Evolutionary conservation across 2,888 invertebrate genomes (phyloP), one percentile per base, ranked within the genome.

Genomic region (Mimas tiliae): DNA sequence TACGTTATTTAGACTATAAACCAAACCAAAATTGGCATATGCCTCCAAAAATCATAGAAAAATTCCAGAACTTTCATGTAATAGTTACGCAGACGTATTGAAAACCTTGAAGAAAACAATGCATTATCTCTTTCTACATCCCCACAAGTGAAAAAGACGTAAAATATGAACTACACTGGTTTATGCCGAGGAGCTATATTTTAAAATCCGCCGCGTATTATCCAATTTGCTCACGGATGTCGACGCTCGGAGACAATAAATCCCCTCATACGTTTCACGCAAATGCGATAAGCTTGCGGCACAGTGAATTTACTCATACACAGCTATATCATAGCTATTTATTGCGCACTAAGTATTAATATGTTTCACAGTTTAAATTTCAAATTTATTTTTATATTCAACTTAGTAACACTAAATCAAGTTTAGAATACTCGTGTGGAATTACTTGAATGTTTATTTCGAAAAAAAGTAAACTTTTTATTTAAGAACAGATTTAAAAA

Each of bases 171-270:
- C 34, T 42, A 7, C 66, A 73, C 76, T 73, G 74, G 75, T 74
- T 74, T 70, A 69, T 70, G 33, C 33, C 1, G 55, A 38, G 55
- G 58, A 64, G 64, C 51, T 27, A 27, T 55, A 53, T 45, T 38
- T 34, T 51, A 71, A 76, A 79, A 78, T 77, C 73, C 67, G 69
- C 69, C 73, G 74, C 70, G 74, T 77, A 80, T 84, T 83, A 85
- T 80, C 77, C 79, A 83, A 82, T 84, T 83, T 81, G 75, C 70
- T 55, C 68, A 71, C 77, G 80, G 79, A 79, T 75, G 78, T 73
- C 74, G 77, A 71, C 78, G 73, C 70, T 74, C 70, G 78, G 70
- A 73, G 72, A 73, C 75, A 76, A 76, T 76, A 76, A 78, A 80
- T 77, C 81, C 83, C 80, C 78, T 76, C 74, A 78, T 67, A 74